These are phyloP conservation scores for Entosphenus tridentatus DNA, from an alignment of 2,113 vertebrate species.

Conservation along the genomic window DNA sequence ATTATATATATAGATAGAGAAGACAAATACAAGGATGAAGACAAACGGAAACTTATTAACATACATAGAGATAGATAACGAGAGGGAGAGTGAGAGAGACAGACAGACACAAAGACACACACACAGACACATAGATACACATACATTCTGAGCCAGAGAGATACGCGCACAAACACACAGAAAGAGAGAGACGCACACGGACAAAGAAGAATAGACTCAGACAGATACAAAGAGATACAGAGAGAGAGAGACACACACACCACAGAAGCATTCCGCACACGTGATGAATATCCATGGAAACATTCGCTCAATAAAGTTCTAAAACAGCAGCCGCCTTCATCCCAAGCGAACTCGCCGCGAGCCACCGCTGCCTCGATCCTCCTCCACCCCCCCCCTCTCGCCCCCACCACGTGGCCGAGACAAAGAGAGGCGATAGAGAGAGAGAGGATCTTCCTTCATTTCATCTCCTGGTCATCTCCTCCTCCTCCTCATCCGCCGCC, in stretches of 20 bases:
- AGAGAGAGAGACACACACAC: not conserved
- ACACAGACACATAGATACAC: not conserved
- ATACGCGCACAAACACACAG: not conserved
- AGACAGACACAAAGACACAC: not conserved
- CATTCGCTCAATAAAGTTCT: no score
- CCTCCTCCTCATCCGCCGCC: no score
- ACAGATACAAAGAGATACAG: constrained; percentile 1
- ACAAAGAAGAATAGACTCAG: not conserved
- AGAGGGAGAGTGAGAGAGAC: not conserved
- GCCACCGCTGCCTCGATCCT: no score
- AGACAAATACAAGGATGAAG: not conserved
- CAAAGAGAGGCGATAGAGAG: no score
- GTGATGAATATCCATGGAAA: no score
- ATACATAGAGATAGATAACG: not conserved
- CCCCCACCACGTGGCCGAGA: no score
- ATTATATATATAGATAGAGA: not conserved
- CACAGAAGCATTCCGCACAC: no score
- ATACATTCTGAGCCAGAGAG: not conserved
- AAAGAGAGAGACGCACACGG: not conserved
- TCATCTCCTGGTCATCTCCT: no score
- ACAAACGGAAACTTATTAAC: not conserved
- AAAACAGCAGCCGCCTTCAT: no score
- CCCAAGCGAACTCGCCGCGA: no score
- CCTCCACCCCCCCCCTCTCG: no score
- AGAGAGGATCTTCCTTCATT: no score